Evolutionary conservation across 2,888 invertebrate genomes (phyloP).

Genomic region (Rhodophaea formosa): DNA sequence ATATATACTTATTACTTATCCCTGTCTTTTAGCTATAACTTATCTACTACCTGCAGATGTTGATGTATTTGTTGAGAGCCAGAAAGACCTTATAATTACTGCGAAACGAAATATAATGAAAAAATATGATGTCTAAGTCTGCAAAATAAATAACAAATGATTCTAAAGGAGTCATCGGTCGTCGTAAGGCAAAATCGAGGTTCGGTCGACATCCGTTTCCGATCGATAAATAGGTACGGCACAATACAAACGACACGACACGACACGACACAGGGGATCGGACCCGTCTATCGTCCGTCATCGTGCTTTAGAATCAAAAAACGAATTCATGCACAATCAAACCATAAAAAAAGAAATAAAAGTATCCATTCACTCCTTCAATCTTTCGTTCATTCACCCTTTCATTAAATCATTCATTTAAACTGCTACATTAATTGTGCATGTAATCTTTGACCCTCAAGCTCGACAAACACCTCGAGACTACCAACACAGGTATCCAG

Average conservation of each 20-base stretch:
- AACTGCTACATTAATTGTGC: too few species aligned
- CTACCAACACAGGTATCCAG: not conserved
- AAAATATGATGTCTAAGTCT: not conserved
- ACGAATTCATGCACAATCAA: not conserved
- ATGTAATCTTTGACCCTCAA: not conserved
- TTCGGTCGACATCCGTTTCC: not conserved
- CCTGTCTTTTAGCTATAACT: not conserved
- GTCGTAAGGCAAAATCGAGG: not conserved
- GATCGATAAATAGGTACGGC: constrained; percentile 14
- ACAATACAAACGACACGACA: constrained; percentile 2
- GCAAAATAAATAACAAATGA: not conserved
- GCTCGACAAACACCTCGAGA: not conserved
- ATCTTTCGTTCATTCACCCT: too few species aligned
- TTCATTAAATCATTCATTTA: too few species aligned
- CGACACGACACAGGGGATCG: constrained; percentile 23
- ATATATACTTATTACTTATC: not conserved
- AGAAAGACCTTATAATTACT: not conserved
- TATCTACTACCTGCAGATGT: too few species aligned
- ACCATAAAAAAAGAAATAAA: too few species aligned
- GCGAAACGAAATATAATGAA: not conserved
- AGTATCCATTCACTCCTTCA: too few species aligned
- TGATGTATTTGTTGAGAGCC: too few species aligned
- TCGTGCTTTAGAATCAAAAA: not conserved
- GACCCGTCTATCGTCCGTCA: not conserved
- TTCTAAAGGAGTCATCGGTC: not conserved